Evolutionary conservation across 2,888 invertebrate genomes (phyloP).

Genomic region (Brenthis daphne): DNA sequence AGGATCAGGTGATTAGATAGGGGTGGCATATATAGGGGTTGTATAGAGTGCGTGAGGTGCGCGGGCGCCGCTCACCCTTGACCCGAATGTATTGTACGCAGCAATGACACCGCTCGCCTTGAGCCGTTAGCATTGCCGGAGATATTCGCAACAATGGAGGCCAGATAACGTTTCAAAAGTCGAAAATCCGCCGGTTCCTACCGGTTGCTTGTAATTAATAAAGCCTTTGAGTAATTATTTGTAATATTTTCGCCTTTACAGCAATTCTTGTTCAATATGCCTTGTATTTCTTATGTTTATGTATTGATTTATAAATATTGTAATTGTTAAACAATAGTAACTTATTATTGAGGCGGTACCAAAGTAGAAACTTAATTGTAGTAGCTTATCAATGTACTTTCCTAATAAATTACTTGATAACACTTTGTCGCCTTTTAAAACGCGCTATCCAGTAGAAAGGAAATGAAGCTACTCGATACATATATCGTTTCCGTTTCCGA

Average conservation of each 20-base stretch:
- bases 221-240: conserved; percentile 60
- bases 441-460: conserved; percentile 67
- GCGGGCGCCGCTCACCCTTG: conserved; percentile 67
- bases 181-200: conserved; percentile 77
- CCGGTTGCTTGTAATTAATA: conserved; percentile 71
- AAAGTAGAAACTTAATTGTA: not conserved
- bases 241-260: conserved; percentile 44
- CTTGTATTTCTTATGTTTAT: conserved; percentile 29
- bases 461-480: conserved; percentile 72
- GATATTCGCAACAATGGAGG: conserved; percentile 83
- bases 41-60: conserved; percentile 51
- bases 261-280: conserved; percentile 37
- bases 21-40: conserved; percentile 63
- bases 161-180: conserved; percentile 82
- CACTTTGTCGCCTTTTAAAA: conserved; percentile 57
- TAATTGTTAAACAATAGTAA: not conserved
- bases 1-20: conserved; percentile 68
- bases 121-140: conserved; percentile 81
- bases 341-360: not conserved
- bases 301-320: conserved; percentile 15
- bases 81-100: conserved; percentile 80
- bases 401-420: conserved; percentile 68
- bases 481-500: conserved; percentile 70
- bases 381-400: conserved; percentile 31
- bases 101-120: conserved; percentile 82